Base-by-base conservation (phyloP, 2,797 vertebrate genomes). In the Bradypus variegatus region DNA sequence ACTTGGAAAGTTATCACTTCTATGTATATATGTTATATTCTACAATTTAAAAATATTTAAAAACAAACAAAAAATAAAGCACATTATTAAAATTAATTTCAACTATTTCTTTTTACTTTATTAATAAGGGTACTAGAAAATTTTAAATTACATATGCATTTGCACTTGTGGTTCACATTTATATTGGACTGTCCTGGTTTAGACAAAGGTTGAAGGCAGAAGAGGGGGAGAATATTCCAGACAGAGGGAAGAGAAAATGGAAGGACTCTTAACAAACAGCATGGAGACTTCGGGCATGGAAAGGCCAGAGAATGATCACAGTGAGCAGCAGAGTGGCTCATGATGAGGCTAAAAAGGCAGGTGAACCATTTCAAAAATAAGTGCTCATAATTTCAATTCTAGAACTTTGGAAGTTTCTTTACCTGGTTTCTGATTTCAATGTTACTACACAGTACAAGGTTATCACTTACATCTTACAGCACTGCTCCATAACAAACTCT, bases 401-500 rank as follows among this genome's bases (percentile, higher is more conserved):
- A 90, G 48, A 80, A 90, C 84, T 33, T 14, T 83, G 19, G 19
- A 78, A 67, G 36, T 79, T 94, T 91, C 70, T 91, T 73, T 65
- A 18, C 2, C 21, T 64, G 27, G 67, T 48, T 92, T 78, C 53
- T 80, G n/a, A 91, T 85, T 31, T 89, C 88, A 83, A 1, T 58
- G 75, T 75, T 69, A 50, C 50, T 33, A 79, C 83, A 78, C 76
- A 83, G 60, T 93, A 77, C 86, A 84, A 95, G 92, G 89, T 94
- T 92, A 93, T 53, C 76, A 36, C 72, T 91, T 90, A 45, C 53
- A 86, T 70, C 82, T 86, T 36, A 38, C 8, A 48, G 62, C 53
- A 83, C 67, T n/a, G 85, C 53, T 88, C 76, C 31, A 23, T 53
- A 88, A 88, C 25, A 93, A 93, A 88, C 45, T 48, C 41, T 45